Evolutionary conservation across 2,113 vertebrate genomes (phyloP), one percentile per base, ranked within the genome.

Genomic region (Myotis lucifugus): DNA sequence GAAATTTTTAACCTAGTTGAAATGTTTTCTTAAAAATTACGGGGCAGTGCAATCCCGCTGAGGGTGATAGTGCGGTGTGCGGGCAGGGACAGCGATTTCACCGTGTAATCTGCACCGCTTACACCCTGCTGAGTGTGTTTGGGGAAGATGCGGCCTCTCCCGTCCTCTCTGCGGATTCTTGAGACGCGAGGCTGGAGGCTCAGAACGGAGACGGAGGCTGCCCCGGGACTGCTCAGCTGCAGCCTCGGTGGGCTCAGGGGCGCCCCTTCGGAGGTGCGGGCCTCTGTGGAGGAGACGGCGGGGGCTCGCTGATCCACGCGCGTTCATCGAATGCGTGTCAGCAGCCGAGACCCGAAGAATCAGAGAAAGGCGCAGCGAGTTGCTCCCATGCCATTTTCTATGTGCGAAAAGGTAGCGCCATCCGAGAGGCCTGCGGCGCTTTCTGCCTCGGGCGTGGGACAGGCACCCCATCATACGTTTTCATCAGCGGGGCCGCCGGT

Each of bases 321-420:
- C 97, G 82, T 96, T 96, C 97, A 97, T 97, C 95, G 86, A 97
- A 96, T 90, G 97, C 86, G 76, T 91, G 96, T 97, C 97, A 93
- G 96, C 90, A 59, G 90, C 95, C 82, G 23, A 61, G 96, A 93
- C 89, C 93, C 64, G 93, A 59, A 94, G 94, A 97, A 94, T 73
- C 96, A 79, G 94, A 93, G 92, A 92, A 96, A 91, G 50, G 85
- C 93, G 92, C 83, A 50, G 69, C 61, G 50, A 83, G 92, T 61
- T n/a, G 88, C 77, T 61, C 94, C 52, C 83, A n/a, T 87, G 86
- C 96, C 96, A 88, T 94, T 97, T 97, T 97, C 95, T 96, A 87
- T 95, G 96, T 95, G 94, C 96, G 91, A 81, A 84, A 69, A 95
- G 94, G 74, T 13, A 79, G 91, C 78, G 50, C 85, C 94, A 72